Base-by-base conservation (phyloP, 2,888 invertebrate genomes). In the Agrochola lota region DNA sequence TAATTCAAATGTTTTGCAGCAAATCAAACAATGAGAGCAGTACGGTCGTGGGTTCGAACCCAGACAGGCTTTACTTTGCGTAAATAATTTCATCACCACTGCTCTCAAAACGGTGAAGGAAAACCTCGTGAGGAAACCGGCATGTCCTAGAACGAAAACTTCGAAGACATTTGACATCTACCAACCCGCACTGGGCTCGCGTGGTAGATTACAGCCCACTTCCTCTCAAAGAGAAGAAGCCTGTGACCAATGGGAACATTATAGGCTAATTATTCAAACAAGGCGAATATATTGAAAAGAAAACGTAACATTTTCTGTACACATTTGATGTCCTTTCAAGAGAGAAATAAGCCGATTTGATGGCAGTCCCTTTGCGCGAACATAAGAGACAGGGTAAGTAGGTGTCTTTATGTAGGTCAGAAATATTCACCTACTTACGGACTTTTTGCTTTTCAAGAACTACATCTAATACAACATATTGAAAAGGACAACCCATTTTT, bases 261-360 rank as follows among this genome's bases (percentile, higher is more conserved):
- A 20, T 52, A 52, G 2, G 52, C 23, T 23, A 23, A 3, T 52
- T 52, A 23, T 52, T 20, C 15, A 30, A 46, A n/a, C 2, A 23
- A 40, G 26, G 23, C 35, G 17, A 26, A 17, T 20, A 17, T 17
- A 40, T 30, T 60, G 9, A 52, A 60, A 30, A n/a, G 12, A 63
- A 80, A 64, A 15, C 20, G 6, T 57, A 11, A 35, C 20, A 63
- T 74, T 81, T 63, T 12, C 57, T n/a, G 2, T 12, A 43, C 8
- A 30, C 26, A 55, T 57, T 72, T 67, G 15, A 78, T 15, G 11
- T 70, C 57, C 62, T 60, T 17, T 49, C 30, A 67, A 55, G 17
- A 55, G 1, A 72, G 17, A 69, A 57, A 73, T 83, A 83, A 78
- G 72, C 62, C 59, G 79, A 71, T 78, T 73, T 63, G 1, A 11